Evolutionary conservation across 2,888 invertebrate species (phyloP).

Genomic region (Acanthococcus lagerstroemiae): DNA sequence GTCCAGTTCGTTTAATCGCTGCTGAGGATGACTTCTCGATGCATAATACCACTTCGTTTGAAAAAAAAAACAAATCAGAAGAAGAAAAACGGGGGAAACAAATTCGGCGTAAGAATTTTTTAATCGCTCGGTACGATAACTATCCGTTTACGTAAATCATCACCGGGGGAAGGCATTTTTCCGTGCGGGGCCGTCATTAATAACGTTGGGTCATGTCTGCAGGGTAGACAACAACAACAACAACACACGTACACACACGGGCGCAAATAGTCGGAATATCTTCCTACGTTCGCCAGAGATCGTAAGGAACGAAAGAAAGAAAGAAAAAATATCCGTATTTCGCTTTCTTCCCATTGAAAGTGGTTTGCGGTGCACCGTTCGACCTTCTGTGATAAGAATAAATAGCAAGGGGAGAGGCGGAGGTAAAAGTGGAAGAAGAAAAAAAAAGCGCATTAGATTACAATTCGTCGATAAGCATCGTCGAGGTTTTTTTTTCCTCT

Average conservation of each 20-base stretch:
- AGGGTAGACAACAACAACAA: background rate
- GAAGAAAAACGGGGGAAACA: background rate
- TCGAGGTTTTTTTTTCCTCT: too few relatives aligned
- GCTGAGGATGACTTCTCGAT: too few relatives aligned
- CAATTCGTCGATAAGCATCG: too few relatives aligned
- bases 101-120: background rate
- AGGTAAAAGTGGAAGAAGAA: too few relatives aligned
- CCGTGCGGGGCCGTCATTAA: background rate
- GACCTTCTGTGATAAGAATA: background rate
- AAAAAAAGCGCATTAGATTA: too few relatives aligned
- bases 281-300: too few relatives aligned
- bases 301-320: background rate
- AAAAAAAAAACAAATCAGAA: background rate
- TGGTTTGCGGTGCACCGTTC: background rate
- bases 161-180: background rate
- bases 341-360: constrained; percentile 8
- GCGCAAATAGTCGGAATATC: background rate
- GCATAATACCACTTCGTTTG: background rate
- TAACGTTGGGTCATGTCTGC: background rate
- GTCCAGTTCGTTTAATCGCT: too few relatives aligned
- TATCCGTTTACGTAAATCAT: background rate
- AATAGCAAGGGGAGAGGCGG: background rate
- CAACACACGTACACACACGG: too few relatives aligned
- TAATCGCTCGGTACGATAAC: background rate
- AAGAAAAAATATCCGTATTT: background rate